A percentile compares a stretch with the other conserved stretches of the same genome.
Conservation (phyloP, 2,113 vertebrate genomes). For the Solenodon paradoxus region DNA sequence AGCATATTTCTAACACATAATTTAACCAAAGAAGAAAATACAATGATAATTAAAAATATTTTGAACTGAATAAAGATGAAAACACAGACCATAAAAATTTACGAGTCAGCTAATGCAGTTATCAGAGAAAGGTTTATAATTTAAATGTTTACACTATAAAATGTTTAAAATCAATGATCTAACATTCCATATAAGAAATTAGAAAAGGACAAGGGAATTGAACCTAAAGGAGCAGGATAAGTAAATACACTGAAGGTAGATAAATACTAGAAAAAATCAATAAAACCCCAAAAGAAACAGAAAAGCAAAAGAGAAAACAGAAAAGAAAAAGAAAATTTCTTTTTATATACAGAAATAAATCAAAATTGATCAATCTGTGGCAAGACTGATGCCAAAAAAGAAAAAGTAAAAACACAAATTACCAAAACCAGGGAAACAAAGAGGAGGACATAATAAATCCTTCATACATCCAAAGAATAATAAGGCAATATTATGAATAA, state of each 20-base stretch:
- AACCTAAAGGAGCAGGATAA: background rate
- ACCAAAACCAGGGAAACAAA: background rate
- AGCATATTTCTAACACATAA: background rate
- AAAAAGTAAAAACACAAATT: background rate
- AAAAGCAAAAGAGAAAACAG: too few relatives aligned
- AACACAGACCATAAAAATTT: background rate
- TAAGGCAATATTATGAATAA: background rate
- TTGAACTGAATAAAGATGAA: constrained; percentile 5
- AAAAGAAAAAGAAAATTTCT: too few relatives aligned
- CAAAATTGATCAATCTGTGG: background rate
- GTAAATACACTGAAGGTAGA: background rate
- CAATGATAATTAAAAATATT: background rate
- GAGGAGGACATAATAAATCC: background rate
- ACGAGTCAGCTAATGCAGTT: background rate
- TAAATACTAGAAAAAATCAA: background rate
- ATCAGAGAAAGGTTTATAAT: background rate
- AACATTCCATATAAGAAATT: background rate
- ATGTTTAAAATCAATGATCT: background rate
- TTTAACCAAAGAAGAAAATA: background rate
- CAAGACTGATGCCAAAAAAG: background rate
- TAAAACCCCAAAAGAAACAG: background rate
- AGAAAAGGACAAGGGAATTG: background rate
- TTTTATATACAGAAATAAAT: too few relatives aligned
- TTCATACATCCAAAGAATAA: background rate
- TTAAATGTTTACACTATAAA: background rate